Evolutionary conservation across 1,140 invertebrate genomes (phyloP), one percentile per base, ranked within the genome.

Genomic region (Drosophila watanabei): DNA sequence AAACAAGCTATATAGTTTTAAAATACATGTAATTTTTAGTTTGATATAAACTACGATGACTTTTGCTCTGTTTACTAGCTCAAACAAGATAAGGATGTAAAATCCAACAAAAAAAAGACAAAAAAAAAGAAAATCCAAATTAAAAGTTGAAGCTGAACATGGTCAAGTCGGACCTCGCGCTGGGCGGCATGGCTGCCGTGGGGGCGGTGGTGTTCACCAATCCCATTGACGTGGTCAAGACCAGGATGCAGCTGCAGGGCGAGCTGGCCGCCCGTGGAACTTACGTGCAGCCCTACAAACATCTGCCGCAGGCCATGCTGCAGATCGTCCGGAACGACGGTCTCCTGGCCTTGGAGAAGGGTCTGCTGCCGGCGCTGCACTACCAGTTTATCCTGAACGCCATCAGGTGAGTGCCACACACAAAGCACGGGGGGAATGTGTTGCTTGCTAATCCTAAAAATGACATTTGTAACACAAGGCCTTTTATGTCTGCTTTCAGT

Each of bases 201-300:
- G 94, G 94, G 28, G 94, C 94, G 0, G 94, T 94, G 10, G n/a
- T 95, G 6, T 95, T 96, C 79, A 96, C 95, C n/a, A 96, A 96
- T 81, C 95, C 95, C 13, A 93, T 98, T 37, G 98, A 99, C 92
- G 96, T 96, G 1, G 95, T 98, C 1, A 99, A 99, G 94, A 98
- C 97, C 6, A 94, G 98, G 13, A 95, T 98, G 81, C 98, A 98
- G 92, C 93, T 98, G 1, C 98, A 98, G 93, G 98, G 98, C 13
- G 98, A 99, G 91, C 91, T 98, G 13, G 94, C 95, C 69, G 95
- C 95, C 2, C 94, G 94, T 37, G 96, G 96, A n/a, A 92, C 93
- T 16, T 93, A 94, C 73, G 89, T 87, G 0, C 93, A 95, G 13
- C 93, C 94, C 33, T 97, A 96, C 72, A 94, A 94, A 35, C 96